phyloP scores from a whole-genome alignment of 2,797 vertebrate species.

The Myotis myotis region DNA sequence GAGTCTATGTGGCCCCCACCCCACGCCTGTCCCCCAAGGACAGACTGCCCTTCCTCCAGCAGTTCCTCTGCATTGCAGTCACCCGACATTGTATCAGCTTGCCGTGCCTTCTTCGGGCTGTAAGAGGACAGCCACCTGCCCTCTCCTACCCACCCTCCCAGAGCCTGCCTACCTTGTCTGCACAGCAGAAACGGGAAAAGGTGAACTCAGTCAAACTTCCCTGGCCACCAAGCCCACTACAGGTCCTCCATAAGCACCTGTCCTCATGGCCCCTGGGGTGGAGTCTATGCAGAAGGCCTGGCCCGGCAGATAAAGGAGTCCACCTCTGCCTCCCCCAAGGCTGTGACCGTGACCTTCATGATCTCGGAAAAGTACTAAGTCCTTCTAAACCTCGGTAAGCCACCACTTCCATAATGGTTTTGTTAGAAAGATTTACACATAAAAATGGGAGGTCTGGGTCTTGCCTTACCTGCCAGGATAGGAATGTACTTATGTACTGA shows the following conservation, averaged over 20 bases:
- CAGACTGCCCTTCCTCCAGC: not conserved
- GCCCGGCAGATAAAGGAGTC: not conserved
- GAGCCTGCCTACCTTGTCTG: not conserved
- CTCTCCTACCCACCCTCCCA: not conserved
- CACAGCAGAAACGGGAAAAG: not conserved
- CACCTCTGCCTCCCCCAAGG: not conserved
- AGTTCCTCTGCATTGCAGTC: fast-evolving
- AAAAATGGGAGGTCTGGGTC: not conserved
- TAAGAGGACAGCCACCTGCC: not conserved
- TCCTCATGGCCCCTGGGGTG: not conserved
- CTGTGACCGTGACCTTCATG: not conserved
- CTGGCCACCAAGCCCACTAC: not conserved
- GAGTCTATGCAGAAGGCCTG: not conserved
- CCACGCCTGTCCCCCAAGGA: fast-evolving
- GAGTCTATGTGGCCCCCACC: fast-evolving
- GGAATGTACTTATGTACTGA: not conserved
- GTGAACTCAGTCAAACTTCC: not conserved
- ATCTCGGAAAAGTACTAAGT: not conserved
- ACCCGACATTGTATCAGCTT: fast-evolving
- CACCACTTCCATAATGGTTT: not conserved
- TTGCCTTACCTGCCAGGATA: not conserved
- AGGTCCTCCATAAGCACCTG: not conserved
- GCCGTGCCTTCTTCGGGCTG: not conserved
- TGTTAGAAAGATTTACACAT: not conserved
- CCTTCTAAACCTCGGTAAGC: not conserved